Conservation (phyloP, 2,113 vertebrate genomes). For the Pterocles orientalis region DNA sequence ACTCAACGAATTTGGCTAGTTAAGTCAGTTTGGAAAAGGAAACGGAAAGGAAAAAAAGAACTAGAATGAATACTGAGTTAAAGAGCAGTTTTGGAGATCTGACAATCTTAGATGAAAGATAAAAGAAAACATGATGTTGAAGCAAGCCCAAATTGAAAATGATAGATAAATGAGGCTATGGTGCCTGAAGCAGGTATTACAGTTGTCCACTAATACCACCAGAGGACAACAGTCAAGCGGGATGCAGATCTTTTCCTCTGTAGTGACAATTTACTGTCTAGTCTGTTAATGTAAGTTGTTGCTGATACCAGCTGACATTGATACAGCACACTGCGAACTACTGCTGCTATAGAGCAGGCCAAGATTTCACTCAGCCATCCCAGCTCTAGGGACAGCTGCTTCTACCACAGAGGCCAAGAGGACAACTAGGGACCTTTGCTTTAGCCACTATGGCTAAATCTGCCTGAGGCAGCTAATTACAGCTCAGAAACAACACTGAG, state of each 20-base stretch:
- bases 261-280: background rate
- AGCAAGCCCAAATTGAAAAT: background rate
- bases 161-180: background rate
- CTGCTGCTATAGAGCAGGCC: background rate
- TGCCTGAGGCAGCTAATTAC: background rate
- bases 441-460: background rate
- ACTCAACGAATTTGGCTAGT: background rate
- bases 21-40: background rate
- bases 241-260: background rate
- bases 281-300: background rate
- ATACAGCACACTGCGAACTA: background rate
- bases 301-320: background rate
- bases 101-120: background rate
- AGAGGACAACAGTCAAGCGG: background rate
- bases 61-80: background rate
- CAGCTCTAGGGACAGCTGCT: background rate
- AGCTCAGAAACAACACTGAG: background rate
- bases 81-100: background rate
- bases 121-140: background rate
- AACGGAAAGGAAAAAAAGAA: background rate
- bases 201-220: background rate
- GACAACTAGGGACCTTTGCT: background rate
- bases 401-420: background rate
- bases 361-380: background rate
- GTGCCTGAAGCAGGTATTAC: background rate